These are phyloP conservation scores for Galleria mellonella DNA, from an alignment of 1,140 invertebrate species.

Conservation along the genomic window DNA sequence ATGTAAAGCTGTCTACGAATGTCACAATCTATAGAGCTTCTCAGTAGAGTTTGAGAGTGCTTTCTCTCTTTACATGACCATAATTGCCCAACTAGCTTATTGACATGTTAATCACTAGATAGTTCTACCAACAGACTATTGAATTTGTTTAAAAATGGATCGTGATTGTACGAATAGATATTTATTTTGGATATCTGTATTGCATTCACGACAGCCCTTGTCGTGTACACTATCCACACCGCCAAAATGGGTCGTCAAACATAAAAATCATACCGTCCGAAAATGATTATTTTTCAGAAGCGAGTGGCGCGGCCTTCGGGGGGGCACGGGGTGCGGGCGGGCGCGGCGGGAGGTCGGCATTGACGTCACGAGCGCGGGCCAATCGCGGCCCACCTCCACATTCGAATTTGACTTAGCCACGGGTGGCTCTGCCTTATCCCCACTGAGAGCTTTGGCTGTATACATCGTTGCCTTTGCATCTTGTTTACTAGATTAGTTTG, in stretches of 20 bases:
- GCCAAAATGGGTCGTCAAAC: slow-evolving; percentile 8
- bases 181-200: too few species aligned
- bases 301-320: slow-evolving; percentile 50
- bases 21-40: too few species aligned
- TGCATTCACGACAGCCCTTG: too few species aligned
- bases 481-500: slow-evolving; percentile 1
- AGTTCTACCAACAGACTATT: too few species aligned
- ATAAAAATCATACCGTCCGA: slow-evolving; percentile 42
- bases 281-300: slow-evolving; percentile 63
- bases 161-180: too few species aligned
- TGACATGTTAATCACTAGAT: too few species aligned
- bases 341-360: slow-evolving; percentile 47
- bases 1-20: too few species aligned
- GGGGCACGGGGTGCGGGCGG: slow-evolving; percentile 26
- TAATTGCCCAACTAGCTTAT: too few species aligned
- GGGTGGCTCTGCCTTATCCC: slow-evolving; percentile 3
- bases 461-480: slow-evolving; percentile 18
- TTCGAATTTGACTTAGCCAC: slow-evolving; percentile 5
- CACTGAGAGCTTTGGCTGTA: slow-evolving; percentile 10
- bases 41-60: too few species aligned
- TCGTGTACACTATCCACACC: background rate
- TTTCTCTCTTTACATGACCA: too few species aligned
- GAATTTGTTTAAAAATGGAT: too few species aligned
- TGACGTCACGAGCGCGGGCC: slow-evolving; percentile 6
- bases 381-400: slow-evolving; percentile 1